Percentiles rank a stretch among this genome's conserved stretches.
phyloP scores from a whole-genome alignment of 2,797 vertebrate genomes.

The Gymnocypris eckloni region DNA sequence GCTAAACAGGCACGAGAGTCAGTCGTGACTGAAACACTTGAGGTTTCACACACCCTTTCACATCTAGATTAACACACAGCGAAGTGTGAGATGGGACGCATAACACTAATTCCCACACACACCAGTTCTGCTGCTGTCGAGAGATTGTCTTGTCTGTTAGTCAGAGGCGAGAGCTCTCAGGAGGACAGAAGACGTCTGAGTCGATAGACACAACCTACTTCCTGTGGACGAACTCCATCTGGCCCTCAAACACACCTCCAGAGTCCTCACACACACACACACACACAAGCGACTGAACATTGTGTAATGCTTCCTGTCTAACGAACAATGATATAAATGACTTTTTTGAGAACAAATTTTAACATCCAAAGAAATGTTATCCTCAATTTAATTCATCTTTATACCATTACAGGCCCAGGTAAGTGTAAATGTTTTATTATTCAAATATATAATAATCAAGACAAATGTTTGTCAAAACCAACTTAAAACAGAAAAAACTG shows the following conservation, averaged over 20 bases:
- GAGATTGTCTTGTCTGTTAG: slow-evolving; percentile 23
- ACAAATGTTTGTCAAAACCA: not conserved
- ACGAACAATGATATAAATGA: not conserved
- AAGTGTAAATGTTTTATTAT: not conserved
- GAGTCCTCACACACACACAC: not conserved
- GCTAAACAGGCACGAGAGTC: slow-evolving; percentile 27
- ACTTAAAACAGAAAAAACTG: not conserved
- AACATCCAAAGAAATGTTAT: no score
- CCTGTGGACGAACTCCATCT: slow-evolving; percentile 38
- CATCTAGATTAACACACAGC: slow-evolving; percentile 24
- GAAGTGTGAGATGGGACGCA: slow-evolving; percentile 26
- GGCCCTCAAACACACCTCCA: slow-evolving; percentile 14
- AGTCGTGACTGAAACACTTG: slow-evolving; percentile 32
- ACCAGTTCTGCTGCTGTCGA: not conserved
- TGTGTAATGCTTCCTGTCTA: not conserved
- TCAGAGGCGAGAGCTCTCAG: slow-evolving; percentile 16
- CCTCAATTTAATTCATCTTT: not conserved
- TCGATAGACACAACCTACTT: slow-evolving; percentile 35
- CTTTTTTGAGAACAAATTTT: not conserved
- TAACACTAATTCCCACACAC: slow-evolving; percentile 37
- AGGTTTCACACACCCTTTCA: slow-evolving; percentile 33
- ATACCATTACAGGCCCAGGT: not conserved
- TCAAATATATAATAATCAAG: not conserved
- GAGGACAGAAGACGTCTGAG: not conserved
- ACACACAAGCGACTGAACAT: not conserved